phyloP scores from a whole-genome alignment of 2,888 invertebrate genomes.

The Tachina fera region DNA sequence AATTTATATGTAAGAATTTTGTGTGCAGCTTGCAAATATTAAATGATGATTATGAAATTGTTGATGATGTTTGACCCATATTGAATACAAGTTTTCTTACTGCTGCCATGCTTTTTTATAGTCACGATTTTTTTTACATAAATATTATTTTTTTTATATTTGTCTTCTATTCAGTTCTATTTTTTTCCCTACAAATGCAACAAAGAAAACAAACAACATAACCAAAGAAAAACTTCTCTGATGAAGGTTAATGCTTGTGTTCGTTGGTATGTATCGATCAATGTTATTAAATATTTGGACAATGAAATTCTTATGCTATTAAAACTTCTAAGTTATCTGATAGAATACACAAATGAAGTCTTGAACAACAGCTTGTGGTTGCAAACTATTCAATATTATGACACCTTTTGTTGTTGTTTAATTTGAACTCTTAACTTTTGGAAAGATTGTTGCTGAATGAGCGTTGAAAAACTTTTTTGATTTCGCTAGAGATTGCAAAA shows the following conservation, averaged over 20 bases:
- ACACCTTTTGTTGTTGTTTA: conserved; percentile 19
- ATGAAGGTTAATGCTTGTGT: conserved; percentile 31
- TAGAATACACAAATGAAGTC: not conserved
- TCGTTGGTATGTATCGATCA: not conserved
- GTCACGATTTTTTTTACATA: conserved; percentile 55
- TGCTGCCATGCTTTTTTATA: conserved; percentile 58
- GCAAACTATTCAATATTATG: conserved; percentile 36
- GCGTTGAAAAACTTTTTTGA: not conserved
- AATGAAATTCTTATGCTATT: conserved; percentile 23
- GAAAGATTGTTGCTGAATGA: not conserved
- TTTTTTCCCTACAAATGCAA: conserved; percentile 23
- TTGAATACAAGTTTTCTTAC: conserved; percentile 53
- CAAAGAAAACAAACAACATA: conserved; percentile 16
- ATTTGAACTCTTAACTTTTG: conserved; percentile 17
- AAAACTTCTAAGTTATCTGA: conserved; percentile 37
- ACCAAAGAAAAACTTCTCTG: conserved; percentile 26
- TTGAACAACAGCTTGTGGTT: conserved; percentile 26
- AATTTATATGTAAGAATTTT: conserved; percentile 28
- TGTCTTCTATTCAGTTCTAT: conserved; percentile 27
- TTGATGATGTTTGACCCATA: conserved; percentile 73
- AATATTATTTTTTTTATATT: conserved; percentile 20
- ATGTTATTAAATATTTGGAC: conserved; percentile 34
- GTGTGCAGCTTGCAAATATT: conserved; percentile 24
- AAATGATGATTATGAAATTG: conserved; percentile 49
- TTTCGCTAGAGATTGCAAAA: too few relatives aligned